Evolutionary conservation across 2,113 vertebrate genomes (phyloP).

Genomic region (Ictalurus punctatus): DNA sequence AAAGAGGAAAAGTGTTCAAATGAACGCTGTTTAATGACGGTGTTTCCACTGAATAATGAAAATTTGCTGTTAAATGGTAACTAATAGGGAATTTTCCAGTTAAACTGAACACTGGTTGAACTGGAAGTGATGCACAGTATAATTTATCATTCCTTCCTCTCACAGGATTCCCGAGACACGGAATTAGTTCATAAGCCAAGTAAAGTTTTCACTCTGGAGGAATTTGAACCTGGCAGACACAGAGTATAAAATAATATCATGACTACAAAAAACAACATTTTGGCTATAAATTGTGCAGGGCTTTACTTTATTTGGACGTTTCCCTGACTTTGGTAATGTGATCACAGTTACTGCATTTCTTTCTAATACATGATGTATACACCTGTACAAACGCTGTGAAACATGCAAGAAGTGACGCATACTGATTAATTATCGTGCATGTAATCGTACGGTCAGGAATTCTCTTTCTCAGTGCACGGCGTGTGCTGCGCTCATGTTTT

Average conservation of each 20-base stretch:
- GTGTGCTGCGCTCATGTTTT: background rate
- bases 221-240: conserved; percentile 3
- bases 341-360: background rate
- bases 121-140: background rate
- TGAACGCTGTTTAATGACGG: background rate
- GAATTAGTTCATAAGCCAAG: background rate
- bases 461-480: background rate
- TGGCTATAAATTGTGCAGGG: background rate
- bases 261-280: background rate
- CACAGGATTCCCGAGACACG: background rate
- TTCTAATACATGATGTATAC: background rate
- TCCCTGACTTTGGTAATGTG: background rate
- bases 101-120: background rate
- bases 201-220: background rate
- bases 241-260: background rate
- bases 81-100: background rate
- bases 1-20: background rate
- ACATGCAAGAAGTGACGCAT: background rate
- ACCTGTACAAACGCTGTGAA: background rate
- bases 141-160: background rate
- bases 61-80: background rate
- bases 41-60: background rate
- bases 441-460: background rate
- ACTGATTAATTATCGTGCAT: background rate
- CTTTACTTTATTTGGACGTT: background rate